Conservation (phyloP, 2,113 vertebrate species). For the Esox niger region DNA sequence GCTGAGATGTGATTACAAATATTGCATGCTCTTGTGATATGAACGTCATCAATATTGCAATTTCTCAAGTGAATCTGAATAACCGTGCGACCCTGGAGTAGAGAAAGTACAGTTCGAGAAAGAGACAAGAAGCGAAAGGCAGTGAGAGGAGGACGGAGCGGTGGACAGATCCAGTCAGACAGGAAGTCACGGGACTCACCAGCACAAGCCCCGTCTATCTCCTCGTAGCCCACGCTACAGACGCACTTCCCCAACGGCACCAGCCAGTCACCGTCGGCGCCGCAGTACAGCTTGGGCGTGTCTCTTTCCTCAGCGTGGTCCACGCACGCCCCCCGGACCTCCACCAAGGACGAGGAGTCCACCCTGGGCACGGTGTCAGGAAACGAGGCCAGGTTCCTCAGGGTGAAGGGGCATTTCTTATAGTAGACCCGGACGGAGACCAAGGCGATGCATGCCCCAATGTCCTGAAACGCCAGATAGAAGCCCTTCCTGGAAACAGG, state of each 20-base stretch:
- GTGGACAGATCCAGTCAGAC: constrained; percentile 2
- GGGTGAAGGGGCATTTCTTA: constrained; percentile 92
- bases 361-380: constrained; percentile 93
- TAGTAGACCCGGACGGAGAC: constrained; percentile 93
- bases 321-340: constrained; percentile 90
- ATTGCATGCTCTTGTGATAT: no score
- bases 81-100: no score
- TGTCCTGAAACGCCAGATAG: constrained; percentile 94
- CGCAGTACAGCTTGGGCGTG: constrained; percentile 93
- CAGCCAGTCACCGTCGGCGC: constrained; percentile 94
- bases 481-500: constrained; percentile 90
- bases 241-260: constrained; percentile 92
- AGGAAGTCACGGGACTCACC: constrained; percentile 67
- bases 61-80: no score
- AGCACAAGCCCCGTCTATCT: constrained; percentile 84
- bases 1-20: no score
- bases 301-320: constrained; percentile 91
- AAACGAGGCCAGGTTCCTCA: constrained; percentile 89
- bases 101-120: neutral
- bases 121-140: constrained; percentile 1
- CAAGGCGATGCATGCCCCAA: constrained; percentile 91
- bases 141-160: neutral
- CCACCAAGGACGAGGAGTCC: constrained; percentile 93
- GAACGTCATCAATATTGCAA: no score
- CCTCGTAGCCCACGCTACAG: constrained; percentile 90